Conservation (phyloP, 2,113 vertebrate genomes). For the Apeltes quadracus region DNA sequence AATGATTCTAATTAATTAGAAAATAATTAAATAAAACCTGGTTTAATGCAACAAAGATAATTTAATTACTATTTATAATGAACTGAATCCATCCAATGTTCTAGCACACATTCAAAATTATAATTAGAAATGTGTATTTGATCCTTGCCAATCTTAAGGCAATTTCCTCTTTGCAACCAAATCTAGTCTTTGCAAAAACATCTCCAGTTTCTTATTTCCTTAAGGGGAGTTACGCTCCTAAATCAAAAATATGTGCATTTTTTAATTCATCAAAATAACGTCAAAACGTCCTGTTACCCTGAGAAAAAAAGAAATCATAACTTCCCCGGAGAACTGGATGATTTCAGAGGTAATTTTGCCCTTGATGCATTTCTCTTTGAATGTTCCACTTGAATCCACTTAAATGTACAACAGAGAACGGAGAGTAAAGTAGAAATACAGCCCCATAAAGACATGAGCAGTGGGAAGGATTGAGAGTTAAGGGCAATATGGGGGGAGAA, state of each 20-base stretch:
- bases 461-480: conserved; percentile 47
- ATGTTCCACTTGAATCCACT: conserved; percentile 30
- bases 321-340: conserved; percentile 19
- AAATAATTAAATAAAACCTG: neutral
- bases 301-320: conserved; percentile 12
- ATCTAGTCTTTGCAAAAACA: conserved; percentile 12
- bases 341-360: conserved; percentile 53
- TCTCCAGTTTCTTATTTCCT: conserved; percentile 11
- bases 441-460: conserved; percentile 64
- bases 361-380: conserved; percentile 52
- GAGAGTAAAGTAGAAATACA: conserved; percentile 57
- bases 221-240: conserved; percentile 19
- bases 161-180: conserved; percentile 26
- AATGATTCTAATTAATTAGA: neutral
- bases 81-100: neutral
- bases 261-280: conserved; percentile 29
- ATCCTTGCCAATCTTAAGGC: neutral
- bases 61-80: neutral
- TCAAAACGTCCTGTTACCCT: conserved; percentile 23
- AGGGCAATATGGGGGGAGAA: conserved; percentile 28
- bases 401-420: conserved; percentile 44
- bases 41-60: neutral
- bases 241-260: conserved; percentile 15
- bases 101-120: neutral
- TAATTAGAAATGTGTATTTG: neutral